phyloP scores from a whole-genome alignment of 2,888 invertebrate genomes.

The Phyllotreta striolata region DNA sequence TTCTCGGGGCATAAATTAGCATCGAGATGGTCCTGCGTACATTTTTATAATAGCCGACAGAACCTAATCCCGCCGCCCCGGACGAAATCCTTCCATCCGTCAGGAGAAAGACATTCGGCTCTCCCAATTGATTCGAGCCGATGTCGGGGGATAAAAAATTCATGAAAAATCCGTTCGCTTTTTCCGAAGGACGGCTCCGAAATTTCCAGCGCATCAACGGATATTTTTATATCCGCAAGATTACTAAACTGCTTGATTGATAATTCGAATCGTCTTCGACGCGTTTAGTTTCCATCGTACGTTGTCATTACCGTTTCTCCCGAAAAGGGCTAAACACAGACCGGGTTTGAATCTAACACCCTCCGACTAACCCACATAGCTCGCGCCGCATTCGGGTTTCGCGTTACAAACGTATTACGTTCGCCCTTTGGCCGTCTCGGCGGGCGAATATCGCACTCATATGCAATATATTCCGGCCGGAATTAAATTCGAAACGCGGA shows the following conservation, averaged over 20 bases:
- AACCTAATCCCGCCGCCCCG: conserved; percentile 47
- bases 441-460: conserved; percentile 9
- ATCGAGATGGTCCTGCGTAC: conserved; percentile 48
- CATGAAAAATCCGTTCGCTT: conserved; percentile 22
- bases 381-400: background rate
- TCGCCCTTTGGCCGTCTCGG: conserved; percentile 1
- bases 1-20: conserved; percentile 51
- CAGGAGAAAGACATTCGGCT: conserved; percentile 48
- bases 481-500: conserved; percentile 9
- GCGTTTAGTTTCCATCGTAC: no score
- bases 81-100: conserved; percentile 51
- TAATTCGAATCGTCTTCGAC: no score
- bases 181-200: conserved; percentile 18
- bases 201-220: conserved; percentile 12
- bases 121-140: conserved; percentile 32
- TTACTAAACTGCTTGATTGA: no score
- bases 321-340: background rate
- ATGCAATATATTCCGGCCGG: conserved; percentile 5
- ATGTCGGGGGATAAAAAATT: conserved; percentile 26
- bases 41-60: conserved; percentile 50
- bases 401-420: conserved; percentile 4
- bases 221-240: no score
- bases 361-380: background rate
- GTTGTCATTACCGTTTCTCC: no score
- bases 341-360: background rate